Base-by-base conservation (phyloP, 1,140 invertebrate genomes). In the Anoplolepis gracilipes region DNA sequence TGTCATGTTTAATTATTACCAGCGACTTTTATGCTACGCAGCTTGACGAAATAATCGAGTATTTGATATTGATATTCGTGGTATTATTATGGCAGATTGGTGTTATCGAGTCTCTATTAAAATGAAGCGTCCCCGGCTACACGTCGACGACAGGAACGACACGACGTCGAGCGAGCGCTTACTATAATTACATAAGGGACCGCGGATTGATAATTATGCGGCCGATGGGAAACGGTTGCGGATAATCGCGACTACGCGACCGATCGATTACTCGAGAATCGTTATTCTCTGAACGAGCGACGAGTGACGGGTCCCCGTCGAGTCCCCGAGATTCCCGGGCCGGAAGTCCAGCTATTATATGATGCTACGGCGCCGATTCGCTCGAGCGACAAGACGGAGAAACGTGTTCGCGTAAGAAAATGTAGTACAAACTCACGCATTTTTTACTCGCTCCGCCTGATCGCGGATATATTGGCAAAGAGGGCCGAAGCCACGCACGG, bases 381-480 rank as follows among this genome's bases (percentile, higher is more conserved):
- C 22, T 16, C 16, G 65, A 6, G n/a, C n/a, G 42, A 59, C 25
- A 30, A 61, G 65, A 59, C 3, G 33, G 36, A 61, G 67, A 73
- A 72, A 73, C 65, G 28, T 46, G 22, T 79, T 22, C 53, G 75
- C 36, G 86, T 64, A 88, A 86, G 87, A 69, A 88, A 89, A 89
- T 81, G 53, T 33, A 85, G 79, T 76, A 84, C 76, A 13, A 67
- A 85, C 88, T 90, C 87, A 92, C 88, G 91, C 89, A 89, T 90
- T 49, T 49, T 49, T 92, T 90, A 91, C 84, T 87, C 86, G 87
- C 90, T 84, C 90, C 77, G 85, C 25, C 61, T 92, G 90, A 92
- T 92, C 92, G 85, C 85, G 92, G 89, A 91, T 92, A 91, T 92
- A 92, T 92, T 87, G 90, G 90, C 90, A 84, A 81, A 90, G 87